Percentiles rank a stretch among this genome's conserved stretches.
Evolutionary conservation across 2,888 invertebrate genomes (phyloP).

Genomic region (Dusona sp.): DNA sequence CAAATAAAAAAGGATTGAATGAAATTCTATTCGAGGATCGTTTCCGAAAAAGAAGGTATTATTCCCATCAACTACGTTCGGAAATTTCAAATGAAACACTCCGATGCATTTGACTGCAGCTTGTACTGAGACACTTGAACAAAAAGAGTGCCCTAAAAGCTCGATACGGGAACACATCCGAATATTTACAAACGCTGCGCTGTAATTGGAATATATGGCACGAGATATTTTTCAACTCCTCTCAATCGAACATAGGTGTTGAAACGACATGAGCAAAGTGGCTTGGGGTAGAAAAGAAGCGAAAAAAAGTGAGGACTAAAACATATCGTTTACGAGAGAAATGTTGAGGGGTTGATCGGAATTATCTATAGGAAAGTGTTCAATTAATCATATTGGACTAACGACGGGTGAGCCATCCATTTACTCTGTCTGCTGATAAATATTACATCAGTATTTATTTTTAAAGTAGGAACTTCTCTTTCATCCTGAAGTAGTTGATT

Average conservation of each 20-base stretch:
- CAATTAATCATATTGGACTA: background rate
- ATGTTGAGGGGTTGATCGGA: background rate
- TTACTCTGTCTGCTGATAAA: background rate
- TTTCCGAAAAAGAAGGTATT: background rate
- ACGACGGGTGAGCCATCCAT: background rate
- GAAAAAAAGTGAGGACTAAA: background rate
- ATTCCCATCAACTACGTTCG: background rate
- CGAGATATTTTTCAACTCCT: background rate
- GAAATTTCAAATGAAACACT: background rate
- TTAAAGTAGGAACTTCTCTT: background rate
- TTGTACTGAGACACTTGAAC: background rate
- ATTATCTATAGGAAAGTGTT: background rate
- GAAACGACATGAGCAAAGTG: background rate
- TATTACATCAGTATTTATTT: background rate
- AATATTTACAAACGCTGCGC: conserved; percentile 6
- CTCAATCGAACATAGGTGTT: conserved; percentile 4
- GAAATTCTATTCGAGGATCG: background rate
- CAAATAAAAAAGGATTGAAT: background rate
- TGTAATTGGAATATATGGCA: background rate
- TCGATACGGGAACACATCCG: background rate
- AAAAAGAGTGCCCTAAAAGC: background rate
- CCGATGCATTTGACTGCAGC: background rate
- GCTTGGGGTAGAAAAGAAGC: background rate
- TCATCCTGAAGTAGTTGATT: background rate
- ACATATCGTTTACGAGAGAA: too few species aligned